Conservation (phyloP, 2,797 vertebrate genomes). For the Emys orbicularis region DNA sequence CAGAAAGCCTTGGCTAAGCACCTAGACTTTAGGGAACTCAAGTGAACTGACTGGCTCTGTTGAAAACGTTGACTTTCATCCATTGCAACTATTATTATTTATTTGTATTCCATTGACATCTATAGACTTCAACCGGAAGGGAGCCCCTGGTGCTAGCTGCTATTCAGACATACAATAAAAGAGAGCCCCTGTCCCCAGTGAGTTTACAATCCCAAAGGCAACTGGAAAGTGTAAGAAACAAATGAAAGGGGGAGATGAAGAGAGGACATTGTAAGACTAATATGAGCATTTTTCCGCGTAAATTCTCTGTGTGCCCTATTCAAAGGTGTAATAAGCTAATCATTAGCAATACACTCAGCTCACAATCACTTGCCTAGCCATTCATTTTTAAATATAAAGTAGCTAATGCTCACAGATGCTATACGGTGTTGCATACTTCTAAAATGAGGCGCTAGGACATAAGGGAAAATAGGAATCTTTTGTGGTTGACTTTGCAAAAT, state of each 20-base stretch:
- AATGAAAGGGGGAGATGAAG: not conserved
- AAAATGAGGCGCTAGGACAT: rapidly evolving
- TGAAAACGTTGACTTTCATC: not conserved
- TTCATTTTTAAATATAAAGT: not conserved
- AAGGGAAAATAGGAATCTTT: not conserved
- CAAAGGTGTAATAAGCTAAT: not conserved
- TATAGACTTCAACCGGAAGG: not conserved
- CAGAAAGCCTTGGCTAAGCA: not conserved
- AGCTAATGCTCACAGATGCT: not conserved
- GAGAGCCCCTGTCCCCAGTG: not conserved
- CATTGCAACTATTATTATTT: not conserved
- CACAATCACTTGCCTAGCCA: rapidly evolving
- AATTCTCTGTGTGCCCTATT: not conserved
- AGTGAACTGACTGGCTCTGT: not conserved
- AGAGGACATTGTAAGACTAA: not conserved
- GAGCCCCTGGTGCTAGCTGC: not conserved
- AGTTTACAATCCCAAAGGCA: not conserved
- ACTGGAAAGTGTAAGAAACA: not conserved
- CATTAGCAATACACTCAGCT: not conserved
- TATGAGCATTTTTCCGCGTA: not conserved
- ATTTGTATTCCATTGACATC: not conserved
- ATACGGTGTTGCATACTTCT: not conserved
- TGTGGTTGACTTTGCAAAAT: not conserved
- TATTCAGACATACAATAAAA: not conserved
- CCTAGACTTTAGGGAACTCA: not conserved